Base-by-base conservation (phyloP, 2,797 vertebrate species). In the Phyllotis vaccarum region DNA sequence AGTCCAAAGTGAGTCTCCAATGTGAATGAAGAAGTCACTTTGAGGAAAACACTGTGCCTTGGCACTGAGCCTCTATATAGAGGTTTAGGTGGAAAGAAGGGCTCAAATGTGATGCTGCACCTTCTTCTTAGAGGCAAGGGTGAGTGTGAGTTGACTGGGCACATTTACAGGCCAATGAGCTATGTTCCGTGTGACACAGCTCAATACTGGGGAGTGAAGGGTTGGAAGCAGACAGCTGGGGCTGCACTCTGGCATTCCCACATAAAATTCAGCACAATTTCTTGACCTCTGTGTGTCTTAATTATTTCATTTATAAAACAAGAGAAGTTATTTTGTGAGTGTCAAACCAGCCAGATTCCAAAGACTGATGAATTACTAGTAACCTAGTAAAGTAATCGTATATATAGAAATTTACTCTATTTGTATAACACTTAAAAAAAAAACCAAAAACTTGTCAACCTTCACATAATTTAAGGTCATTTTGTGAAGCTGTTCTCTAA, bases 361-460 rank as follows among this genome's bases (percentile, higher is more conserved):
- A 60, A 74, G 74, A 89, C 21, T 52, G 10, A 54, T 21, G 37
- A 72, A 43, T 96, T n/a, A 89, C 31, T 46, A 49, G 79, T 81
- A 86, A 89, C 12, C 52, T 93, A 86, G 21, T 78, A 68, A 93
- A 93, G 88, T 54, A 62, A 75, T 58, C 80, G 62, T 17, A 46
- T 49, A 43, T 80, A 24, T 75, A 46, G 29, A 29, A 76, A 76
- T 64, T 2, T 14, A 56, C 58, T 83, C 66, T 70, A 34, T 21
- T 43, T 40, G 13, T 34, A 19, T 21, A 93, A n/a, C 34, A 86
- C 40, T 95, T 88, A 21, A 83, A 87, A 70, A 90, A 87, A 74
- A 85, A 49, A 70, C 87, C 83, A 74, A 85, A 22, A 29, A 46
- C 1, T 54, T 94, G 43, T 64, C 27, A 58, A 86, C 93, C 7